Percentiles rank a stretch among this genome's conserved stretches.
phyloP scores from a whole-genome alignment of 2,888 invertebrate genomes.

The Atherix ibis region DNA sequence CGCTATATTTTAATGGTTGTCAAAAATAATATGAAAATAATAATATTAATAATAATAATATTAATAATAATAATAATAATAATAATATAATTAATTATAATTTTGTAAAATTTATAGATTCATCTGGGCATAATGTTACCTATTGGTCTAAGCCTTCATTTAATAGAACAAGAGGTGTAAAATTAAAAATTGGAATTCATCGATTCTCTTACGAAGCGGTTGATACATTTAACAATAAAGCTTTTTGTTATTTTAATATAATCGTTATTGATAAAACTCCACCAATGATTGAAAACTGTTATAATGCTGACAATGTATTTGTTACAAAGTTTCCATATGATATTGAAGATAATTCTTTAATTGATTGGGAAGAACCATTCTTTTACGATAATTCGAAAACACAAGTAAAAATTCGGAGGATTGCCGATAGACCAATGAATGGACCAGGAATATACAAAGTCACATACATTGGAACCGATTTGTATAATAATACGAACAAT shows the following conservation, averaged over 20 bases:
- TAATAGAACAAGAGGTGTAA: conserved; percentile 26
- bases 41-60: neutral
- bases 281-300: conserved; percentile 41
- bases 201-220: conserved; percentile 44
- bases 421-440: conserved; percentile 35
- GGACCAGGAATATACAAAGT: conserved; percentile 39
- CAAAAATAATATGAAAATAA: neutral
- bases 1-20: neutral
- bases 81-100: neutral
- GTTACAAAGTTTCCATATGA: conserved; percentile 30
- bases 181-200: conserved; percentile 41
- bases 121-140: conserved; percentile 38
- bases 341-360: too few relatives aligned
- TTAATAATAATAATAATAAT: neutral
- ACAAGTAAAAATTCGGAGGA: conserved; percentile 19
- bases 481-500: conserved; percentile 38
- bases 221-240: conserved; percentile 43
- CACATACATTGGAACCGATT: conserved; percentile 41
- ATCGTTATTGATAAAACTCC: conserved; percentile 39
- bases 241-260: conserved; percentile 43
- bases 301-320: conserved; percentile 39
- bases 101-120: conserved; percentile 33
- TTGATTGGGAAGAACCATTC: conserved; percentile 35
- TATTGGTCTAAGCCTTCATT: conserved; percentile 44
- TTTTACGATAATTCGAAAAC: conserved; percentile 30